Base-by-base conservation (phyloP, 2,888 invertebrate genomes). In the Strigamia crassipes region DNA sequence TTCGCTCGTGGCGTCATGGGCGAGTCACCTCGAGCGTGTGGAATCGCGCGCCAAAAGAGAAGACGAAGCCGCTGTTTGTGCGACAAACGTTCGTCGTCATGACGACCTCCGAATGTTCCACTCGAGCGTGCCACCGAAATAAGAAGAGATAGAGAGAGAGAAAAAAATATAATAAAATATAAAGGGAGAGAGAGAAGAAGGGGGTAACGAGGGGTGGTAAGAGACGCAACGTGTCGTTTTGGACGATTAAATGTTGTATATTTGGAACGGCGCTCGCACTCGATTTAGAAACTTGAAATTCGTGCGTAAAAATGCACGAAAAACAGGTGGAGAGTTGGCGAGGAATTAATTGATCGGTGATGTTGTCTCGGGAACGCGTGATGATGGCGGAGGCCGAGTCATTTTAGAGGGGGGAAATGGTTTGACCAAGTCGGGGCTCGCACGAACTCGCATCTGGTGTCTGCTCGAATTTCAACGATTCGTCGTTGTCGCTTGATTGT, bases 1-100 rank as follows among this genome's bases (percentile, higher is more conserved):
- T 73, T 73, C 73, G 73, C 73, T 73, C 73, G 73, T 73, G 73
- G 73, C 73, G 73, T 73, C 73, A 73, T 73, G 73, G 73, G 73
- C 73, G 73, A 73, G 73, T 73, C 73, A 73, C 73, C 73, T 73
- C 73, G 73, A 73, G 73, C 73, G 73, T 73, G 73, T 73, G 73
- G 73, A 73, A 73, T 73, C 73, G 73, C 73, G 73, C 73, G 73
- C 73, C 73, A 73, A 73, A 73, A 73, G 73, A 73, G 73, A 73
- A 73, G 73, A 73, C 73, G 73, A 73, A 73, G 73, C 73, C 73
- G 73, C 73, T 73, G 73, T 73, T 73, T 73, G 73, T 73, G 73
- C 73, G 73, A 73, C 73, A 73, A 73, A 73, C 73, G 73, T n/a
- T n/a, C 73, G 73, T 73, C 73, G 73, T 73, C 73, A 73, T 73